These are phyloP conservation scores for Hippocampus comes DNA, from an alignment of 2,113 vertebrate genomes.

Conservation along the genomic window DNA sequence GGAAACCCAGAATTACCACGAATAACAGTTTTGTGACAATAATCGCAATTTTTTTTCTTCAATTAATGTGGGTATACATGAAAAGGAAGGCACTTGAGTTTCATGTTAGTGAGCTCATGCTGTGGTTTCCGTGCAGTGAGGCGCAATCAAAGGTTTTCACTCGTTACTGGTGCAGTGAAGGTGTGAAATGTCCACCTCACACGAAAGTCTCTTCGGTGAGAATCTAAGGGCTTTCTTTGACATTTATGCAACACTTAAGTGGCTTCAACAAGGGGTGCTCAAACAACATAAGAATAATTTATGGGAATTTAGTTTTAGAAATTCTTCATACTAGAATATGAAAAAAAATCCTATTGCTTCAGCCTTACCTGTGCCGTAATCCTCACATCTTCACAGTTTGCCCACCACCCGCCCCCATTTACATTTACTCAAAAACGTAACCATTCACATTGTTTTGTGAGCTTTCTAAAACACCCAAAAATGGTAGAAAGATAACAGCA, in stretches of 20 bases:
- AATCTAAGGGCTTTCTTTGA: not conserved
- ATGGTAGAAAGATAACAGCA: too few species aligned
- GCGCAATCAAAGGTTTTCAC: constrained; percentile 2
- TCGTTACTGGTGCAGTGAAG: not conserved
- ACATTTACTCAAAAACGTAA: too few species aligned
- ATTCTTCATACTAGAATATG: too few species aligned
- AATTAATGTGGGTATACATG: not conserved
- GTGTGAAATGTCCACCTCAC: not conserved
- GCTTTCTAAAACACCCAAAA: too few species aligned
- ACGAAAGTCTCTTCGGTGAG: too few species aligned
- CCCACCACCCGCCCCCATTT: too few species aligned
- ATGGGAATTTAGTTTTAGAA: not conserved
- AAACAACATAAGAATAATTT: not conserved
- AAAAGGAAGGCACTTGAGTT: not conserved
- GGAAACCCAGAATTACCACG: not conserved
- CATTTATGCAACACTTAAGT: not conserved
- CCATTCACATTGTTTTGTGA: too few species aligned
- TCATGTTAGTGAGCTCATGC: not conserved
- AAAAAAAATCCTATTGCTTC: too few species aligned
- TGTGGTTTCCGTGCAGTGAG: not conserved
- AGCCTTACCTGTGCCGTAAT: not conserved
- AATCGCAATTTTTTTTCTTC: not conserved
- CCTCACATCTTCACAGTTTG: too few species aligned
- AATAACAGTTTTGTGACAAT: not conserved
- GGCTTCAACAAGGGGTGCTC: not conserved